Percentiles rank a stretch among this genome's conserved stretches.
Evolutionary conservation across 2,113 vertebrate species (phyloP).

Genomic region (Dicrurus megarhynchus): DNA sequence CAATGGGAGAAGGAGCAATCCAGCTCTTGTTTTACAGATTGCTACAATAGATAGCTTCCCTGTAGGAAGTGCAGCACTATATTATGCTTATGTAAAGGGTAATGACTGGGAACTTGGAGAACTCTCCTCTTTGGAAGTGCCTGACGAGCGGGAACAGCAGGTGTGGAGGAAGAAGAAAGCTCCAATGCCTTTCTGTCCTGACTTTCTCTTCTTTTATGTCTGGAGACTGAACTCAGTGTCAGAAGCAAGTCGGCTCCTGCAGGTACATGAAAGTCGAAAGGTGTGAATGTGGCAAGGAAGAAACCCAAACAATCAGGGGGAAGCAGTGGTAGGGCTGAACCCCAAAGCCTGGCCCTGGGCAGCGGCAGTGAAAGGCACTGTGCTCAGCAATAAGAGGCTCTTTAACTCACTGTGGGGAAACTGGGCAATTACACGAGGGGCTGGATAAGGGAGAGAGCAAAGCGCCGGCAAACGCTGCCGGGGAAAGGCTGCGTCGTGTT

Average conservation of each 20-base stretch:
- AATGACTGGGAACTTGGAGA: constrained; percentile 53
- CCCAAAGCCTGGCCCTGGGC: neutral
- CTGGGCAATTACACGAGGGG: neutral
- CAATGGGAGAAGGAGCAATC: constrained; percentile 30
- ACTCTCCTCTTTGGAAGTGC: constrained; percentile 29
- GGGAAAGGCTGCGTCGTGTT: neutral
- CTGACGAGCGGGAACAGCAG: constrained; percentile 10
- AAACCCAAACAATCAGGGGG: neutral
- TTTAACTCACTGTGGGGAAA: neutral
- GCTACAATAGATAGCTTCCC: constrained; percentile 43
- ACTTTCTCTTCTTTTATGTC: constrained; percentile 45
- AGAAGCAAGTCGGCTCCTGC: neutral
- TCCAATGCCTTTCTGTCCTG: neutral
- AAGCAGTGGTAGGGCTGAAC: neutral
- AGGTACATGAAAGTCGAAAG: neutral
- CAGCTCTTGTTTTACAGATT: constrained; percentile 58
- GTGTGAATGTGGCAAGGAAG: neutral
- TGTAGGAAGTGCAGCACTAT: constrained; percentile 6
- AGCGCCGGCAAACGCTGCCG: accelerated
- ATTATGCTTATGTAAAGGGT: constrained; percentile 53
- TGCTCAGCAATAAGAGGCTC: neutral
- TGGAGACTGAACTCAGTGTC: neutral
- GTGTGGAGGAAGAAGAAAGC: constrained; percentile 44
- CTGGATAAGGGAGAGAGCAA: neutral
- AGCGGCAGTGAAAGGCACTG: neutral